Conservation (phyloP, 2,888 invertebrate genomes). For the Drosophila macrospina region DNA sequence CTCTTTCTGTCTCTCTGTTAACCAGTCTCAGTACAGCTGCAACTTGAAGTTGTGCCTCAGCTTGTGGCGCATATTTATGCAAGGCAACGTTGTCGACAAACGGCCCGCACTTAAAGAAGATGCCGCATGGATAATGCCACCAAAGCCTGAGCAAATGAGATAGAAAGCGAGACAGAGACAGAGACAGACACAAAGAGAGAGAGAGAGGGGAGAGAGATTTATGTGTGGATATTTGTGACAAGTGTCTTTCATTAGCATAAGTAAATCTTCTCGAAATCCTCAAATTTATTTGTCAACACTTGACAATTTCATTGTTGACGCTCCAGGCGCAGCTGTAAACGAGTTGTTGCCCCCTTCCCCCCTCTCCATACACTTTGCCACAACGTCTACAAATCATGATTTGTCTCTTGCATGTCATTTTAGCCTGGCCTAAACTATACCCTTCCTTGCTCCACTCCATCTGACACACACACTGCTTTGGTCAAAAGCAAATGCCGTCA, state of each 20-base stretch:
- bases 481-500: conserved; percentile 42
- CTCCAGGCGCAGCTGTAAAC: conserved; percentile 65
- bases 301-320: conserved; percentile 83
- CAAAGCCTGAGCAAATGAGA: conserved; percentile 2
- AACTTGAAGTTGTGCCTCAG: conserved; percentile 19
- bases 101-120: conserved; percentile 64
- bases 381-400: conserved; percentile 76
- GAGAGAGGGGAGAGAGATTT: conserved; percentile 24
- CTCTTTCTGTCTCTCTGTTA: neutral
- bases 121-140: conserved; percentile 54
- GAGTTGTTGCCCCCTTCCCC: neutral
- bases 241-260: conserved; percentile 82
- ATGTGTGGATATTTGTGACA: conserved; percentile 73
- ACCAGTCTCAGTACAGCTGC: too few relatives aligned
- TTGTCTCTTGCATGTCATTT: conserved; percentile 69
- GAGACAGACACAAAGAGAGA: conserved; percentile 13
- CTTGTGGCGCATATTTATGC: conserved; percentile 65
- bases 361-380: neutral
- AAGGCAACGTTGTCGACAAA: conserved; percentile 59
- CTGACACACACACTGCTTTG: conserved; percentile 53
- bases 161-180: conserved; percentile 1
- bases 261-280: conserved; percentile 80
- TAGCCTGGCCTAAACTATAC: conserved; percentile 42
- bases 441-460: neutral
- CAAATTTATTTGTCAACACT: conserved; percentile 84